Conservation (phyloP, 2,888 invertebrate species). For the Idaea straminata region DNA sequence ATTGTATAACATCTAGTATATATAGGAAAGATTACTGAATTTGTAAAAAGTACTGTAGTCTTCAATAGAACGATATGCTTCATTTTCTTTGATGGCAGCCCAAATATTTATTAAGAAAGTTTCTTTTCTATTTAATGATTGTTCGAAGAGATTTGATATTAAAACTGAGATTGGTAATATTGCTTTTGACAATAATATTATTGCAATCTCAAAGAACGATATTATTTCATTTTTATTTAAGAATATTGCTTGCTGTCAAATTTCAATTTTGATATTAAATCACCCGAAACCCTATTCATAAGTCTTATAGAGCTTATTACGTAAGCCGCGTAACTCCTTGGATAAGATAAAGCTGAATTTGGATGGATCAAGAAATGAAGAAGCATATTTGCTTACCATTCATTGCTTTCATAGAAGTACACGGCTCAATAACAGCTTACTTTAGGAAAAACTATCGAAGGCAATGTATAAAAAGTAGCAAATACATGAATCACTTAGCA, state of each 20-base stretch:
- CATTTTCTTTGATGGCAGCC: constrained; percentile 75
- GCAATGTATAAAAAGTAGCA: constrained; percentile 63
- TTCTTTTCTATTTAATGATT: constrained; percentile 1
- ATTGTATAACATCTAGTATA: constrained; percentile 75
- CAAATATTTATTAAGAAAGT: constrained; percentile 23
- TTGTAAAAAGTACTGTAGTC: constrained; percentile 74
- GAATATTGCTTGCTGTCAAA: background rate
- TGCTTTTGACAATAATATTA: constrained; percentile 18
- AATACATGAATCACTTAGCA: constrained; percentile 47
- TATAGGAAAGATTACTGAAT: constrained; percentile 78
- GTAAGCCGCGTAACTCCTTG: background rate
- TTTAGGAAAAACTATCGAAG: constrained; percentile 61
- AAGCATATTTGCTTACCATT: background rate
- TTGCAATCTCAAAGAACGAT: constrained; percentile 8
- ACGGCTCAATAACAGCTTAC: constrained; percentile 43
- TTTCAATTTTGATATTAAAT: constrained; percentile 1
- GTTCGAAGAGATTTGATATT: background rate
- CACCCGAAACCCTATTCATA: background rate
- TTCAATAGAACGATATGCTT: constrained; percentile 79
- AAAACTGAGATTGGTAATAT: constrained; percentile 30
- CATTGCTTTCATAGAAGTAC: background rate
- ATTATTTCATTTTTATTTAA: background rate
- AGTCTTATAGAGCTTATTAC: background rate
- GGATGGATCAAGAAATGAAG: background rate
- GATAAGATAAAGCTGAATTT: background rate